Evolutionary conservation across 2,797 vertebrate species (phyloP).

Genomic region (Oophaga sylvatica): DNA sequence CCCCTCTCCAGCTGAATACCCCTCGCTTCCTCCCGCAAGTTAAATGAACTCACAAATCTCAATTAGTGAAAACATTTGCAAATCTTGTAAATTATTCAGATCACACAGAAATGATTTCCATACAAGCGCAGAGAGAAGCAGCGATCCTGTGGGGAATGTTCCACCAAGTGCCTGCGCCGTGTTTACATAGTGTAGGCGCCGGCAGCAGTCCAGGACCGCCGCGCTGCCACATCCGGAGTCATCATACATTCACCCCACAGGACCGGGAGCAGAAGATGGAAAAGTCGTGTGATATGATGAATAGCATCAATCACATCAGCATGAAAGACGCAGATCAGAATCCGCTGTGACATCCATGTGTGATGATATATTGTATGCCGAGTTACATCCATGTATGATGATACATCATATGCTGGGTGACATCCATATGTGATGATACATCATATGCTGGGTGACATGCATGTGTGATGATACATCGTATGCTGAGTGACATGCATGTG

Average conservation of each 20-base stretch:
- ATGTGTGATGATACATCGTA: too few species aligned
- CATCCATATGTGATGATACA: too few species aligned
- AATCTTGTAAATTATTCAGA: slow-evolving; percentile 55
- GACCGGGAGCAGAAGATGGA: neutral
- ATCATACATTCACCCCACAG: neutral
- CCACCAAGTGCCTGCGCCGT: slow-evolving; percentile 35
- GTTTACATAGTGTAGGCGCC: slow-evolving; percentile 38
- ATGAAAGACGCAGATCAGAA: too few species aligned
- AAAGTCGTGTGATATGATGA: neutral
- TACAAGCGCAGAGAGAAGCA: slow-evolving; percentile 30
- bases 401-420: too few species aligned
- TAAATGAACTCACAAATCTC: slow-evolving; percentile 54
- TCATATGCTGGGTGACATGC: too few species aligned
- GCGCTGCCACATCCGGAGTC: neutral
- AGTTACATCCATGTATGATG: too few species aligned
- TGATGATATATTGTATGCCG: too few species aligned
- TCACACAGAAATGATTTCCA: slow-evolving; percentile 54
- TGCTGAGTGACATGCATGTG: too few species aligned
- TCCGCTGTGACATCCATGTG: too few species aligned
- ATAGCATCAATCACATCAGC: neutral
- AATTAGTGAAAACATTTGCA: slow-evolving; percentile 56
- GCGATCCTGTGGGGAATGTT: slow-evolving; percentile 33
- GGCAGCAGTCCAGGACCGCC: neutral
- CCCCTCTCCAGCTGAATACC: neutral
- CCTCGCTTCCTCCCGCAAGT: slow-evolving; percentile 1